Percentiles rank a stretch among this genome's conserved stretches.
These are phyloP conservation scores for Grantiella picta DNA, from an alignment of 2,113 vertebrate genomes.

Conservation along the genomic window DNA sequence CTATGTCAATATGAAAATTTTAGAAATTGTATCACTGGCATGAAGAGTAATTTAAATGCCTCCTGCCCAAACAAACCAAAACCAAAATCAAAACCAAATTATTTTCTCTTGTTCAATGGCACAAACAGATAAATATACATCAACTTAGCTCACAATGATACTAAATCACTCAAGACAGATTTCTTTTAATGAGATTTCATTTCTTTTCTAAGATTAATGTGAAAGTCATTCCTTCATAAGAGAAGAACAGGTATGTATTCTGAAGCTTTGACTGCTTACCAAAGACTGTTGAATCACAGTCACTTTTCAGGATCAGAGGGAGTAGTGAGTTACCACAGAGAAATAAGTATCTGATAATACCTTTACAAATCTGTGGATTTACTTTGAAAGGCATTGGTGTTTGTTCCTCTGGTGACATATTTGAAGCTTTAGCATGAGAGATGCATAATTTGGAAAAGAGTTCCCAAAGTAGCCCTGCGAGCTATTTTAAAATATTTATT, in stretches of 20 bases:
- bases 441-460: background rate
- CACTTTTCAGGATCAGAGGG: background rate
- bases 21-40: background rate
- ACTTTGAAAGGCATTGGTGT: background rate
- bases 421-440: background rate
- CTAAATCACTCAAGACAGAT: background rate
- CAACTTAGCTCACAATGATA: background rate
- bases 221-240: background rate
- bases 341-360: background rate
- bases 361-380: background rate
- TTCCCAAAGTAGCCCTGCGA: background rate
- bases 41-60: background rate
- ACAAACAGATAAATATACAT: background rate
- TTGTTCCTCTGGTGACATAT: background rate
- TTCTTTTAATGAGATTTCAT: background rate
- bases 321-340: background rate
- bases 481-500: rapidly evolving
- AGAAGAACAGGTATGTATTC: background rate
- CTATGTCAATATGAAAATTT: background rate
- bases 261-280: background rate
- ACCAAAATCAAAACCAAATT: background rate
- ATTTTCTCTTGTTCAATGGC: background rate
- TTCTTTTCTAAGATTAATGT: background rate
- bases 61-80: background rate
- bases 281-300: background rate